Evolutionary conservation across 2,113 vertebrate genomes (phyloP).

Genomic region (Phoxinus phoxinus): DNA sequence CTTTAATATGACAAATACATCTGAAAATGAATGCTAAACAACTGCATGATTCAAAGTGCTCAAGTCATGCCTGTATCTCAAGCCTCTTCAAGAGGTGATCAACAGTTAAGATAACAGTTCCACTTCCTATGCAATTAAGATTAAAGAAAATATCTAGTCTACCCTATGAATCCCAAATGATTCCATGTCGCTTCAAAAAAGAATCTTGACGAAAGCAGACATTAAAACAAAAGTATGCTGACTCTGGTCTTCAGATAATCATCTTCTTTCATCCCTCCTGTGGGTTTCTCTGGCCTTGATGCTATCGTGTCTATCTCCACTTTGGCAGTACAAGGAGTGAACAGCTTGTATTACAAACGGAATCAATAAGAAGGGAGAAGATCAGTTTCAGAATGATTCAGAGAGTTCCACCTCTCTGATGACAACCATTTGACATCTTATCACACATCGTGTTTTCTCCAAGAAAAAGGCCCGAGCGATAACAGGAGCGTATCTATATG

Average conservation of each 20-base stretch:
- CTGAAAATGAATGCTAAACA: not conserved
- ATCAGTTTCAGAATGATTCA: slow-evolving; percentile 49
- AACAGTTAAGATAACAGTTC: slow-evolving; percentile 37
- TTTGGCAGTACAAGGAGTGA: slow-evolving; percentile 60
- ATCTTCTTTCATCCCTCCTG: slow-evolving; percentile 35
- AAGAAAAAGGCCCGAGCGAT: slow-evolving; percentile 19
- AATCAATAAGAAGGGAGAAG: slow-evolving; percentile 60
- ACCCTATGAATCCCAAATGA: slow-evolving; percentile 16
- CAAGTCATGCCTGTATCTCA: not conserved
- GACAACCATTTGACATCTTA: slow-evolving; percentile 48
- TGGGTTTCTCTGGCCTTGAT: slow-evolving; percentile 44
- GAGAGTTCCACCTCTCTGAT: slow-evolving; percentile 37
- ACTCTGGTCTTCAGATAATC: slow-evolving; percentile 47
- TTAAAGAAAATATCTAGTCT: not conserved
- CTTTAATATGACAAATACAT: not conserved
- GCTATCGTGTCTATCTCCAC: slow-evolving; percentile 56
- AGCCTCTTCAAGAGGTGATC: not conserved
- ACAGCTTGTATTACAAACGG: slow-evolving; percentile 59
- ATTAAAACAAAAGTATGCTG: slow-evolving; percentile 33
- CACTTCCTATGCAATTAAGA: slow-evolving; percentile 35
- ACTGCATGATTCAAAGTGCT: not conserved
- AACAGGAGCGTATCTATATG: not conserved
- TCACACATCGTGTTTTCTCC: slow-evolving; percentile 30
- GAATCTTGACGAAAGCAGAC: slow-evolving; percentile 20
- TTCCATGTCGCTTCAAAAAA: slow-evolving; percentile 25